Evolutionary conservation across 2,888 invertebrate species (phyloP).

Genomic region (Patella caerulea): DNA sequence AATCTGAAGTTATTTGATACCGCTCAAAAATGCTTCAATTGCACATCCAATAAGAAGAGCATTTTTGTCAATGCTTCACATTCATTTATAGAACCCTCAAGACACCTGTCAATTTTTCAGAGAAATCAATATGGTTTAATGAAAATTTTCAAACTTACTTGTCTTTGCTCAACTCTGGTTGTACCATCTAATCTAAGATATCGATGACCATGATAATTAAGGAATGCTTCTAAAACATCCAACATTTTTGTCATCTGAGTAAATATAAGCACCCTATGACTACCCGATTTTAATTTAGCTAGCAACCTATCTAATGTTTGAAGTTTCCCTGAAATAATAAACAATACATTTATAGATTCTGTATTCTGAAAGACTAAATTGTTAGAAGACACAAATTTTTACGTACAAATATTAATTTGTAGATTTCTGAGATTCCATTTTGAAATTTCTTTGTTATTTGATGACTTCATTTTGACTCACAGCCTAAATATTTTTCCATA

Average conservation of each 20-base stretch:
- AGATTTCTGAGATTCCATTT: no score
- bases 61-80: no score
- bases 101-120: no score
- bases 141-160: conserved; percentile 74
- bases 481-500: no score
- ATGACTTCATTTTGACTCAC: no score
- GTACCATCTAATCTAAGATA: conserved; percentile 94
- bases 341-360: neutral
- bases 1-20: no score
- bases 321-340: conserved; percentile 79
- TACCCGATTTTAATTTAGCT: conserved; percentile 84
- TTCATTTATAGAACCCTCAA: no score
- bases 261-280: conserved; percentile 95
- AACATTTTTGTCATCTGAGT: conserved; percentile 99
- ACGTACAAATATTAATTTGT: no score
- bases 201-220: conserved; percentile 96
- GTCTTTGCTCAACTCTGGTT: conserved; percentile 93
- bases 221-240: conserved; percentile 96
- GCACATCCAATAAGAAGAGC: no score
- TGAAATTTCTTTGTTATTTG: no score
- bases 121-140: no score
- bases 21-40: no score
- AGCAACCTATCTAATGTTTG: conserved; percentile 89
- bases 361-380: neutral
- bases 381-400: neutral